Conservation (phyloP, 2,797 vertebrate genomes). For the Sebastes itinus region DNA sequence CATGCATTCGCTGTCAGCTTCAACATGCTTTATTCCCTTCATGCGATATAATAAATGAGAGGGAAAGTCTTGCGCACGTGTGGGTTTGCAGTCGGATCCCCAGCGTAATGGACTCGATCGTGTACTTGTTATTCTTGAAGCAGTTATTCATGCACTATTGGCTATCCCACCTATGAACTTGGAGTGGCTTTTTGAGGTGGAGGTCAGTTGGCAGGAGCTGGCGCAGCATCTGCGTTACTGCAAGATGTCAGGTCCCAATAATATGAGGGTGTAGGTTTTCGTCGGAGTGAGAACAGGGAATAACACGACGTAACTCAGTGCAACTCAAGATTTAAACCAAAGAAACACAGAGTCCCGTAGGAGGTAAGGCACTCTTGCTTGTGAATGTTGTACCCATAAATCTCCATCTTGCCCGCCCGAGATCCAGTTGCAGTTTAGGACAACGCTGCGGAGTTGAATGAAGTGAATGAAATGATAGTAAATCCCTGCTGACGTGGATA, state of each 20-base stretch:
- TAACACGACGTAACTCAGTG: conserved; percentile 62
- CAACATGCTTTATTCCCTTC: conserved; percentile 28
- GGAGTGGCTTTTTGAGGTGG: conserved; percentile 43
- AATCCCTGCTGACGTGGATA: conserved; percentile 1
- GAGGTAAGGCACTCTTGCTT: conserved; percentile 48
- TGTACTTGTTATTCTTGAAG: conserved; percentile 52
- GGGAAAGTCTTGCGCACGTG: conserved; percentile 40
- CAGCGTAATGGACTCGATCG: conserved; percentile 11
- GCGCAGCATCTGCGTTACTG: conserved; percentile 51
- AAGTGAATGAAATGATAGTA: conserved; percentile 7
- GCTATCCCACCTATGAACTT: conserved; percentile 45
- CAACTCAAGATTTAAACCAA: conserved; percentile 61
- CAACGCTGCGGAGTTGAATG: conserved; percentile 30
- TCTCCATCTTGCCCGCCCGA: conserved; percentile 45
- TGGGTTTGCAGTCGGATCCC: conserved; percentile 34
- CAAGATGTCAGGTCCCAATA: conserved; percentile 54
- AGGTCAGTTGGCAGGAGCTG: conserved; percentile 53
- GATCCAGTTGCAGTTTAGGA: conserved; percentile 53
- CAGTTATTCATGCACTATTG: conserved; percentile 36
- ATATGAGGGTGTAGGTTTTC: conserved; percentile 67
- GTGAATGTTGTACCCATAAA: conserved; percentile 69
- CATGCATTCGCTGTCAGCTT: conserved; percentile 25
- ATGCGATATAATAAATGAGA: conserved; percentile 45
- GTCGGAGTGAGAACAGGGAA: conserved; percentile 52
- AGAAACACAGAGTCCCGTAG: conserved; percentile 50